phyloP scores from a whole-genome alignment of 2,888 invertebrate species.

The Didymodactylos carnosus region DNA sequence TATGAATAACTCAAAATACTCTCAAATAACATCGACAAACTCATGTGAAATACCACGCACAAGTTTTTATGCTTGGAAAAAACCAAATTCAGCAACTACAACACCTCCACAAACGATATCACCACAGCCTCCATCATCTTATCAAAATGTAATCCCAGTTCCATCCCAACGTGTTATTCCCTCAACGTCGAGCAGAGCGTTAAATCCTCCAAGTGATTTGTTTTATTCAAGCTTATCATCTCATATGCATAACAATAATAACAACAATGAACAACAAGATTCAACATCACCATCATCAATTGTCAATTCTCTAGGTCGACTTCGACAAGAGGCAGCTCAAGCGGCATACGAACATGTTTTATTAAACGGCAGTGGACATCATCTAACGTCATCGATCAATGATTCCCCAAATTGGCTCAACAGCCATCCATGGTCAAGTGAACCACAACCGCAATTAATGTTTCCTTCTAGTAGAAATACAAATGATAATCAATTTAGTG shows the following conservation, averaged over 20 bases:
- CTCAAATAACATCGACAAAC: too few species aligned
- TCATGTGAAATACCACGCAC: neutral
- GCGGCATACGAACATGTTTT: neutral
- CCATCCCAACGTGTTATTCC: neutral
- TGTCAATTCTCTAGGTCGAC: too few species aligned
- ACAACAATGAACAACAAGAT: neutral
- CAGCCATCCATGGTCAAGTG: neutral
- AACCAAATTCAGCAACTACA: neutral
- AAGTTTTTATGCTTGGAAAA: conserved; percentile 1
- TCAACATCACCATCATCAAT: neutral
- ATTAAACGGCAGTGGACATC: neutral
- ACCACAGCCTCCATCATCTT: neutral
- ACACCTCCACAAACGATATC: neutral
- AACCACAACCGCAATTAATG: neutral
- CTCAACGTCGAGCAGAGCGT: neutral
- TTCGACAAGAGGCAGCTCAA: too few species aligned
- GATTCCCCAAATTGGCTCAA: neutral
- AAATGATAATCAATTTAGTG: neutral
- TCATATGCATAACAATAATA: neutral
- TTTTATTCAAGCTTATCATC: too few species aligned
- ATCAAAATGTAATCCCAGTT: neutral
- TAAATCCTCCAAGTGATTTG: too few species aligned
- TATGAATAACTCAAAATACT: neutral
- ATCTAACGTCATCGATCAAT: neutral
- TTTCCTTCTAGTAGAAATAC: too few species aligned